Conservation (phyloP, 2,888 invertebrate genomes). For the Drepana falcataria region DNA sequence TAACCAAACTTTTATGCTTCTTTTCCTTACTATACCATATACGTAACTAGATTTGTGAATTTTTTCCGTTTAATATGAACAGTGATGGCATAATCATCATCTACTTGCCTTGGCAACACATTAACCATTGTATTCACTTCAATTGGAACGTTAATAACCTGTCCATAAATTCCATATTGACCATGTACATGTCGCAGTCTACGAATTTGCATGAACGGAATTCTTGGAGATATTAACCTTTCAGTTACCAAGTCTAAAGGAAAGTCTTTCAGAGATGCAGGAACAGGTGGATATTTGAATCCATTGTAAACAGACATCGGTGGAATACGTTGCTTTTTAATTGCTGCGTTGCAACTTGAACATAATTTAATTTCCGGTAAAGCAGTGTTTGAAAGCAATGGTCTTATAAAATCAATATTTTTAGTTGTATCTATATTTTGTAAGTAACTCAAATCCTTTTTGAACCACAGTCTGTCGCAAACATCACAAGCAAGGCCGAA, state of each 20-base stretch:
- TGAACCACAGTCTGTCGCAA: too few relatives aligned
- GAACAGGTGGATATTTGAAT: slow-evolving; percentile 25
- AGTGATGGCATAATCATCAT: slow-evolving; percentile 19
- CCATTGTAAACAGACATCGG: slow-evolving; percentile 22
- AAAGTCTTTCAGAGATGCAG: slow-evolving; percentile 21
- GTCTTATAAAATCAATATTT: too few relatives aligned
- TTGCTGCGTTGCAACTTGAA: too few relatives aligned
- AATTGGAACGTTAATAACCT: slow-evolving; percentile 33
- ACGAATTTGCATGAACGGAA: slow-evolving; percentile 32
- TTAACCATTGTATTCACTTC: slow-evolving; percentile 28
- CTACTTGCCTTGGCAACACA: slow-evolving; percentile 22
- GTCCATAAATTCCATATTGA: slow-evolving; percentile 25
- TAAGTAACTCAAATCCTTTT: too few relatives aligned
- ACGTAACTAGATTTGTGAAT: slow-evolving; percentile 24
- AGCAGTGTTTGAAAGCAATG: too few relatives aligned
- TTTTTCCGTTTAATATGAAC: slow-evolving; percentile 19
- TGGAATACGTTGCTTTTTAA: slow-evolving; percentile 17
- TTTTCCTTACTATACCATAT: slow-evolving; percentile 18
- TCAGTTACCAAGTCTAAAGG: slow-evolving; percentile 20
- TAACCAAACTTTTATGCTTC: slow-evolving; percentile 22
- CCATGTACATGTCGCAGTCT: slow-evolving; percentile 27
- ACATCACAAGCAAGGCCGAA: too few relatives aligned
- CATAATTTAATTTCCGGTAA: too few relatives aligned
- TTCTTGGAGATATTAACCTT: slow-evolving; percentile 25
- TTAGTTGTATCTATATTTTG: too few relatives aligned